Conservation (phyloP, 2,113 vertebrate species). For the Pelodiscus sinensis region DNA sequence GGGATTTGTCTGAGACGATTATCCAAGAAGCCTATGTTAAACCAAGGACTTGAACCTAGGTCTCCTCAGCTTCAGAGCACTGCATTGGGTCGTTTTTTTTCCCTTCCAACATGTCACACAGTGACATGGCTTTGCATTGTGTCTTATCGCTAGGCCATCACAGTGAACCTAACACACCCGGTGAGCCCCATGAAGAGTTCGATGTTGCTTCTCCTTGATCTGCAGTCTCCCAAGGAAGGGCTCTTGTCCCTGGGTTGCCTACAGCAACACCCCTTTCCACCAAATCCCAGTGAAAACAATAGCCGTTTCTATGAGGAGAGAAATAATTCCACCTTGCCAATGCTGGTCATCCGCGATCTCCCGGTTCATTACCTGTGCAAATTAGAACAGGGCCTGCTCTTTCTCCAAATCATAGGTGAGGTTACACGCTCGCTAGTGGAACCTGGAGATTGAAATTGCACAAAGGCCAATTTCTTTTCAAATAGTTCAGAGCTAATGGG, state of each 20-base stretch:
- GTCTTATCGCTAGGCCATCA: not conserved
- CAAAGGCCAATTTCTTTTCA: not conserved
- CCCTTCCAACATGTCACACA: not conserved
- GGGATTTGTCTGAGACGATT: not conserved
- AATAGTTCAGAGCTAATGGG: not conserved
- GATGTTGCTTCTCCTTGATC: not conserved
- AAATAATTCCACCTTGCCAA: not conserved
- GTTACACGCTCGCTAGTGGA: not conserved
- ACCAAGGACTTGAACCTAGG: not conserved
- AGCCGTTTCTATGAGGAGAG: not conserved
- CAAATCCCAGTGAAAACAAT: not conserved
- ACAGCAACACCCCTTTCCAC: not conserved
- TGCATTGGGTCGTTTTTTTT: not conserved
- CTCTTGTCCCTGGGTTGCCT: not conserved
- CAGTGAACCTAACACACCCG: not conserved
- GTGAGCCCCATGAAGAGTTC: not conserved
- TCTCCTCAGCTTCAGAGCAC: not conserved
- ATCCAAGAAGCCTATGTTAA: not conserved
- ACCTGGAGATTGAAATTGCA: not conserved
- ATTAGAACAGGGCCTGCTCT: not conserved
- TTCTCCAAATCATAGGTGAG: not conserved
- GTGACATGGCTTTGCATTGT: not conserved
- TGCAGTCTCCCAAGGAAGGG: not conserved
- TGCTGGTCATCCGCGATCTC: not conserved
- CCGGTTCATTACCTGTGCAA: not conserved